phyloP scores from a whole-genome alignment of 2,888 invertebrate genomes.

The Eubasilissa splendida region DNA sequence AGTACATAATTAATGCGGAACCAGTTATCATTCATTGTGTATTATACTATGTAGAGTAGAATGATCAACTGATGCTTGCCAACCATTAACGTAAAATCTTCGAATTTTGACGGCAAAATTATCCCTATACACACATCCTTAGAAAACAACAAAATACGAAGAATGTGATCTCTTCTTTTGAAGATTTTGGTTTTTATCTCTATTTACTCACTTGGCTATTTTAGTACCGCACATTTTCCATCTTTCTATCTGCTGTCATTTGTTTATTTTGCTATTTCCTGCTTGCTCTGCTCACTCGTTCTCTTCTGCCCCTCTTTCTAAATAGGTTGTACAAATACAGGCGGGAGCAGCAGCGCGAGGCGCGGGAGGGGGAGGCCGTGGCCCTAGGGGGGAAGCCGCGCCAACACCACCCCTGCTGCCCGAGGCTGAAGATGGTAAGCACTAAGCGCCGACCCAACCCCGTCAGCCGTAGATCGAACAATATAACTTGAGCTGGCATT shows the following conservation, averaged over 20 bases:
- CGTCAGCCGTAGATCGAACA: no score
- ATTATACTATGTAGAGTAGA: no score
- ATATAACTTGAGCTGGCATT: no score
- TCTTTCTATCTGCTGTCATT: conserved; percentile 65
- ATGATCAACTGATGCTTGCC: no score
- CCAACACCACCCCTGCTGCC: conserved; percentile 74
- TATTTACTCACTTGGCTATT: background rate
- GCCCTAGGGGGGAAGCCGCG: conserved; percentile 68
- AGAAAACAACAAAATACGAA: no score
- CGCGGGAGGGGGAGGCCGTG: conserved; percentile 76
- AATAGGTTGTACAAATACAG: conserved; percentile 78
- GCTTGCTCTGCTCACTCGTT: conserved; percentile 26
- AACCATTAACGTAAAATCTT: no score
- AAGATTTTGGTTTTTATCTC: background rate
- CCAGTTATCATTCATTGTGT: no score
- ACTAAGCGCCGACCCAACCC: background rate
- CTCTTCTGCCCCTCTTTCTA: conserved; percentile 34
- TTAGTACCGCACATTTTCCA: conserved; percentile 24
- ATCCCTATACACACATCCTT: no score
- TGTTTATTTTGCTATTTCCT: conserved; percentile 63
- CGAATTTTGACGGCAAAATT: no score
- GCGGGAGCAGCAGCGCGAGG: conserved; percentile 78
- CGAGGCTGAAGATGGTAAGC: conserved; percentile 61
- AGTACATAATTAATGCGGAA: no score
- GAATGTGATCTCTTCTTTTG: background rate